Evolutionary conservation across 2,797 vertebrate species (phyloP), one percentile per base, ranked within the genome.

Genomic region (Monodelphis domestica): DNA sequence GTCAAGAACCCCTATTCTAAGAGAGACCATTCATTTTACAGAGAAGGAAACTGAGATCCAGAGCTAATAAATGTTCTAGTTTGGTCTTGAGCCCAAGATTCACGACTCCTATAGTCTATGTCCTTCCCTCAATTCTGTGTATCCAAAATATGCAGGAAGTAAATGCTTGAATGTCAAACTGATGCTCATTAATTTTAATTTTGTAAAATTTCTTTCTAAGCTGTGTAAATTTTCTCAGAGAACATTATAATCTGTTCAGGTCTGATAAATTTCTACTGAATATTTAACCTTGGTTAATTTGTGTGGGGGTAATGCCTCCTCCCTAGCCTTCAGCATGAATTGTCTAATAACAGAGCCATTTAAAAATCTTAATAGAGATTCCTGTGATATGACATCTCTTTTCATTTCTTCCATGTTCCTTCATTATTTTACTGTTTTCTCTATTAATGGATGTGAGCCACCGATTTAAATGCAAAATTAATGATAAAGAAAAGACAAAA

Each of bases 101-200:
- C 24, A 26, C 15, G 28, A 26, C 57, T 26, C 24, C 38, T 45
- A 9, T 78, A 11, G 1, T 50, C 21, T 26, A 26, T 50, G 70
- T 50, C 70, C 70, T 84, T 45, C 10, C 38, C 24, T 0, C 26
- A 24, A n/a, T 51, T 53, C 52, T 53, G 15, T 14, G n/a, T 57
- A 96, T 89, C 88, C 38, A 70, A 91, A 91, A 54, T 57, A 30
- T 30, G 24, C 10, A 55, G 78, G 50, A 51, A 38, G 51, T 14
- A 54, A 90, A 63, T 90, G 38, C 14, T 24, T 2, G 30, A 90
- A 96, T 89, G 93, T 94, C 93, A 78, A 70, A 45, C 93, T 96
- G 93, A 92, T 94, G 91, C 38, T 96, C 95, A 95, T 97, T 97
- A 96, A 97, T 98, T 98, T 97, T 97, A 97, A 97, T 98, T 97